These are phyloP conservation scores for Arizona elegans DNA, from an alignment of 2,113 vertebrate species.

Conservation along the genomic window DNA sequence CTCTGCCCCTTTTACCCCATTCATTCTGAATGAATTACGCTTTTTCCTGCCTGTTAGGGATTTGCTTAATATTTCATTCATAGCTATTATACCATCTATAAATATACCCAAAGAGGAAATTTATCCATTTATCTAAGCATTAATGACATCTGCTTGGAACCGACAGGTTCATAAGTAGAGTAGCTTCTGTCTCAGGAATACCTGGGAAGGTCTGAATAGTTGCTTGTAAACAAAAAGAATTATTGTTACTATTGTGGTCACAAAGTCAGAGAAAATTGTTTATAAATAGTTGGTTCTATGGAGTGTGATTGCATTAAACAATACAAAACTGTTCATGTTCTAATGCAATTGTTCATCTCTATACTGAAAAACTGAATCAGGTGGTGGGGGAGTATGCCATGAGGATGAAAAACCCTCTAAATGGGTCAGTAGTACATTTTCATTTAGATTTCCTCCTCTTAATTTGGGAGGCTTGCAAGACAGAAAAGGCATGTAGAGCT, in stretches of 20 bases:
- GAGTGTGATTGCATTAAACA: constrained; percentile 29
- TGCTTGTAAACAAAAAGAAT: constrained; percentile 45
- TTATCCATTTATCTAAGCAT: constrained; percentile 48
- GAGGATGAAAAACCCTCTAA: constrained; percentile 18
- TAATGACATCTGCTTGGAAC: constrained; percentile 54
- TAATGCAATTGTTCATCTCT: neutral
- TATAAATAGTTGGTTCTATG: constrained; percentile 31
- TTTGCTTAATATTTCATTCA: constrained; percentile 63
- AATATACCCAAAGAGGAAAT: constrained; percentile 40
- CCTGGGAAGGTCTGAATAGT: constrained; percentile 11
- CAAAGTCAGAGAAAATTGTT: constrained; percentile 39
- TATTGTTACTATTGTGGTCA: constrained; percentile 27
- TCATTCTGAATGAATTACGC: constrained; percentile 48
- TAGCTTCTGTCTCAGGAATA: constrained; percentile 38
- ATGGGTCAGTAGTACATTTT: neutral
- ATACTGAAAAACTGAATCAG: neutral
- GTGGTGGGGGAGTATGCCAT: neutral
- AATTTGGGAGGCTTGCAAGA: constrained; percentile 45
- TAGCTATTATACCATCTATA: constrained; percentile 49
- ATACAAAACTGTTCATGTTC: constrained; percentile 29
- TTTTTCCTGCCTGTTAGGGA: constrained; percentile 28
- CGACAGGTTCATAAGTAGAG: constrained; percentile 50
- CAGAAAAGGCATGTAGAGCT: constrained; percentile 15
- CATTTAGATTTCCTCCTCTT: fast-evolving
- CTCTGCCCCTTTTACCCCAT: constrained; percentile 13